Base-by-base conservation (phyloP, 2,888 invertebrate genomes). In the Lepidocyrtinus sp. region DNA sequence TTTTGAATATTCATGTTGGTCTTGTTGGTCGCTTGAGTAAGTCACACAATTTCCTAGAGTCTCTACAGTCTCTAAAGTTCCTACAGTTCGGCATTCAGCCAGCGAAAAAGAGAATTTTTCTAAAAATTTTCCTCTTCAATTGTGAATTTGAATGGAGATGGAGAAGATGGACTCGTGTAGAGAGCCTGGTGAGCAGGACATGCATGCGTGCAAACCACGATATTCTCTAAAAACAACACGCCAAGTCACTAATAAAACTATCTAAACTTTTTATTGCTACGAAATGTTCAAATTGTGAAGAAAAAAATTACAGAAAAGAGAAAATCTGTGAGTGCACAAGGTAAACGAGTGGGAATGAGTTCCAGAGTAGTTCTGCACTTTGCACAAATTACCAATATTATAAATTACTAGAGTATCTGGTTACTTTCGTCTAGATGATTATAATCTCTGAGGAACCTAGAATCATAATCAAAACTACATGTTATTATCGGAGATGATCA, bases 31-130 rank as follows among this genome's bases (percentile, higher is more conserved):
- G 22, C 21, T 1, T 69, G 21, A 27, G 61, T 64, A 70, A 75
- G 75, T 75, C 75, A 75, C 75, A 74, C 74, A 61, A 75, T 68
- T 61, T 75, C n/a, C 26, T 67, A n/a, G n/a, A n/a, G n/a, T n/a
- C n/a, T 46, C 36, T 12, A 36, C 12, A 7, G 5, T 36, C 36
- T 12, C 36, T 7, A 36, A 36, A 36, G 36, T 36, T 36, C 36
- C 36, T 36, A 7, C 36, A 36, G 36, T n/a, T n/a, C 36, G 36
- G 36, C 36, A 36, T 36, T 36, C 12, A 7, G 36, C 36, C 12
- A 36, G 12, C 36, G n/a, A n/a, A n/a, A n/a, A n/a, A n/a, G n/a
- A n/a, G n/a, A n/a, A n/a, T n/a, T n/a, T n/a, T n/a, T n/a, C n/a
- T n/a, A n/a, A n/a, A n/a, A n/a, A n/a, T n/a, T n/a, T n/a, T n/a